A percentile compares a stretch with the other conserved stretches of the same genome.
These are phyloP conservation scores for zebrafish (Danio rerio) DNA, from an alignment of 2,113 vertebrate species.

Conservation along the genomic window GRCz12tu NC_133189.1:32379501-32380000, in stretches of 20 bases:
- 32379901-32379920: neutral
- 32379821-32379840: neutral
- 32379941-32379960: constrained; percentile 72
- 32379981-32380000: constrained; percentile 73
- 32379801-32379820: neutral
- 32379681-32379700: too few species aligned
- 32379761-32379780: neutral
- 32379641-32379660: too few species aligned
- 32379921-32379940: neutral
- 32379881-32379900: neutral
- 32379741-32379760: neutral
- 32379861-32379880: neutral
- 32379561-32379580: too few species aligned
- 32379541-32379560: too few species aligned
- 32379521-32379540: too few species aligned
- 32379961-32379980: constrained; percentile 75
- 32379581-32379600: too few species aligned
- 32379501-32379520: too few species aligned
- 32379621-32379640: too few species aligned
- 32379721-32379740: neutral
- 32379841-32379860: constrained; percentile 6
- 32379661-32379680: too few species aligned
- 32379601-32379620: too few species aligned
- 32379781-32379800: neutral
- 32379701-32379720: too few species aligned